Evolutionary conservation across 1,140 invertebrate genomes (phyloP).

Genomic region (Cydia amplana): DNA sequence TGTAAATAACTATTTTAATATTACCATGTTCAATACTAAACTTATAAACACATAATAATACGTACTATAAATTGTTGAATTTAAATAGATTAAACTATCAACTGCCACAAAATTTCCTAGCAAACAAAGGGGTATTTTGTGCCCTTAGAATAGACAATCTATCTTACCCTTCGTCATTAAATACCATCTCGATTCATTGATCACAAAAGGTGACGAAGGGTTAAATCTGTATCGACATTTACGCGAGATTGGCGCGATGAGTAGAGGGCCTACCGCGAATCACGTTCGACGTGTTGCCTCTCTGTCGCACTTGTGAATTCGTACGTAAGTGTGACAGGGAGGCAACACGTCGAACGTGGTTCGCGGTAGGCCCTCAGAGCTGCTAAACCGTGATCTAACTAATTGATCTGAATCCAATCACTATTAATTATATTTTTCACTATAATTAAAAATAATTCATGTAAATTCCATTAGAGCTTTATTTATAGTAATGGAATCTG

Average conservation of each 20-base stretch:
- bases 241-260: conserved; percentile 8
- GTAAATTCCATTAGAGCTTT: too few species aligned
- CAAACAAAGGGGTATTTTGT: conserved; percentile 2
- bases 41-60: too few species aligned
- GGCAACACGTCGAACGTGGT: too few species aligned
- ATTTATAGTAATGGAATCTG: too few species aligned
- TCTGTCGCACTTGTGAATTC: too few species aligned
- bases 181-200: conserved; percentile 19
- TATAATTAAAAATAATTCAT: not conserved
- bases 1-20: too few species aligned
- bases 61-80: not conserved
- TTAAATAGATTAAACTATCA: not conserved
- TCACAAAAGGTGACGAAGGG: conserved; percentile 23
- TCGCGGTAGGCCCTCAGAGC: too few species aligned
- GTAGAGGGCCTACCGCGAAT: too few species aligned
- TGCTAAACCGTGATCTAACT: conserved; percentile 14
- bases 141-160: not conserved
- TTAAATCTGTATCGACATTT: conserved; percentile 25
- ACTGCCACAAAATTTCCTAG: not conserved
- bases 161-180: conserved; percentile 9
- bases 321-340: too few species aligned
- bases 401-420: conserved; percentile 25
- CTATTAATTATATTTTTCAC: not conserved
- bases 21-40: too few species aligned
- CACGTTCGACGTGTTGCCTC: too few species aligned